phyloP scores from a whole-genome alignment of 2,888 invertebrate genomes.

The Nebria salina region DNA sequence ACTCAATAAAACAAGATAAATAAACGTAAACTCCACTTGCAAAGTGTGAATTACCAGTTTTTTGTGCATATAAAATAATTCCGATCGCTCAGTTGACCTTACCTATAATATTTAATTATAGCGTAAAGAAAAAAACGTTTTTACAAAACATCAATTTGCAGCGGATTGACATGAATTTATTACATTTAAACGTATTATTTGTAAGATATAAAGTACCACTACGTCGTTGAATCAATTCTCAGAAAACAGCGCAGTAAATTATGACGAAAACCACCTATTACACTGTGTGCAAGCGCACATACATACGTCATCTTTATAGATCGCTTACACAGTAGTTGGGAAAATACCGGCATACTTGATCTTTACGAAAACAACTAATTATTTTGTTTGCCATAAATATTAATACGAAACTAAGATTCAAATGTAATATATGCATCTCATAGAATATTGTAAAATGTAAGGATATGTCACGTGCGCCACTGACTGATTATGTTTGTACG shows the following conservation, averaged over 20 bases:
- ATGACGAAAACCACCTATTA: constrained; percentile 40
- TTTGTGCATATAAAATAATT: neutral
- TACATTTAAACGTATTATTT: constrained; percentile 42
- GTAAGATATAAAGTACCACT: constrained; percentile 36
- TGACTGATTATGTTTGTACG: constrained; percentile 43
- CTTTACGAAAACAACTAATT: neutral
- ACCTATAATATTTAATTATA: constrained; percentile 34
- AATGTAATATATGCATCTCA: neutral
- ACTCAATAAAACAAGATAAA: neutral
- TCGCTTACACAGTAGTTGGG: constrained; percentile 1
- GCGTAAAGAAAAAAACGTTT: constrained; percentile 18
- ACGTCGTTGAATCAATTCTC: constrained; percentile 35
- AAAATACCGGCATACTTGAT: neutral
- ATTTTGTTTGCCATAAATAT: too few relatives aligned
- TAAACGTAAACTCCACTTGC: neutral
- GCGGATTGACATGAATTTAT: constrained; percentile 41
- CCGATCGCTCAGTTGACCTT: constrained; percentile 17
- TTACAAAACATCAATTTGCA: constrained; percentile 38
- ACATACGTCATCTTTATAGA: neutral
- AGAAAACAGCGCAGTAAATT: constrained; percentile 38
- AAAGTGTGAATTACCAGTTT: neutral
- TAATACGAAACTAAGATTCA: neutral
- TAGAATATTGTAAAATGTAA: neutral
- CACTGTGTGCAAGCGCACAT: neutral
- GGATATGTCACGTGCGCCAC: constrained; percentile 31